These are phyloP conservation scores for Popillia japonica DNA, from an alignment of 1,140 invertebrate genomes.

Conservation along the genomic window DNA sequence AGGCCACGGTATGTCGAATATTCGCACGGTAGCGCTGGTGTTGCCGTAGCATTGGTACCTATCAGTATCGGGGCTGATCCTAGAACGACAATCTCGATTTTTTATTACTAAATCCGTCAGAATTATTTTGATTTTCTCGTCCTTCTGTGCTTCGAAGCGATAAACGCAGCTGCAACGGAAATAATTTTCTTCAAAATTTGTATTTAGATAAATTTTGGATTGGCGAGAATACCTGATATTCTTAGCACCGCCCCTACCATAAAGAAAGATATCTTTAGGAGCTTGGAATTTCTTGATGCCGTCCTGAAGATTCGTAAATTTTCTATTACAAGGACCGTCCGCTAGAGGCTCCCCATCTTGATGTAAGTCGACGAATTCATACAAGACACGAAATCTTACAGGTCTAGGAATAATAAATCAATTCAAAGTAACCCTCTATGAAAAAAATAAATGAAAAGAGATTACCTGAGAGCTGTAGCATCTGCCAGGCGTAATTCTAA, in stretches of 20 bases:
- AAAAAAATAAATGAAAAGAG: background rate
- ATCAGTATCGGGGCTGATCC: slow-evolving; percentile 72
- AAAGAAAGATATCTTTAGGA: slow-evolving; percentile 84
- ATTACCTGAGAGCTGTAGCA: slow-evolving; percentile 80
- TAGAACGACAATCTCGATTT: slow-evolving; percentile 70
- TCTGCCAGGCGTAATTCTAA: slow-evolving; percentile 80
- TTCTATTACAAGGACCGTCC: slow-evolving; percentile 70
- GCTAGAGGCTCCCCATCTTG: slow-evolving; percentile 83
- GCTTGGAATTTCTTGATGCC: slow-evolving; percentile 71
- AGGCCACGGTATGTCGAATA: slow-evolving; percentile 78
- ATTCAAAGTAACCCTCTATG: no score
- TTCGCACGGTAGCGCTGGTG: slow-evolving; percentile 64
- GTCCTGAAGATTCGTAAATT: slow-evolving; percentile 72
- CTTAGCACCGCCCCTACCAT: slow-evolving; percentile 80
- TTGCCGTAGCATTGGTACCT: slow-evolving; percentile 75
- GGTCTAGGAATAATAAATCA: slow-evolving; percentile 66
- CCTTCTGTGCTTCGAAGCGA: slow-evolving; percentile 81
- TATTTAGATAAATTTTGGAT: no score
- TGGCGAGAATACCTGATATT: slow-evolving; percentile 85
- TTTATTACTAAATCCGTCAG: slow-evolving; percentile 72
- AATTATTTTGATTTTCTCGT: slow-evolving; percentile 77
- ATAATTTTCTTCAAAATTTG: no score
- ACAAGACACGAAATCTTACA: slow-evolving; percentile 84
- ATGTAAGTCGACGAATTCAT: slow-evolving; percentile 88
- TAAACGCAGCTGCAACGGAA: slow-evolving; percentile 87